A percentile compares a stretch with the other conserved stretches of the same genome.
phyloP scores from a whole-genome alignment of 2,113 vertebrate species.

The Sinocyclocheilus grahami region DNA sequence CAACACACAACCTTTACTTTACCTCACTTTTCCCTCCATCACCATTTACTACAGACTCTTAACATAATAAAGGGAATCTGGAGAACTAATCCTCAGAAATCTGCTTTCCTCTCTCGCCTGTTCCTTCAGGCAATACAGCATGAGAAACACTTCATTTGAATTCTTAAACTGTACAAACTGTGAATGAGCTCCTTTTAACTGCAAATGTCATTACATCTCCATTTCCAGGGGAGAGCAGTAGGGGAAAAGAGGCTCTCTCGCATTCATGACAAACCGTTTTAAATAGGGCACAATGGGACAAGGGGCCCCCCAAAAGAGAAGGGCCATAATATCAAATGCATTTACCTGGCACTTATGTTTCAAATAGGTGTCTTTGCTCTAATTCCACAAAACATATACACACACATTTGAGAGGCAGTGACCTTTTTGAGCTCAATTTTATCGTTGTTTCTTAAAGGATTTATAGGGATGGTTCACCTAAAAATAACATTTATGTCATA shows the following conservation, averaged over 20 bases:
- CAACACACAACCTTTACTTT: constrained; percentile 51
- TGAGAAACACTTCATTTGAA: constrained; percentile 91
- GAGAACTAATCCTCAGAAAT: constrained; percentile 95
- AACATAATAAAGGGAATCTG: constrained; percentile 92
- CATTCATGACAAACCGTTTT: constrained; percentile 84
- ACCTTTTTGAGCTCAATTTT: neutral
- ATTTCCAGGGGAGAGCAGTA: constrained; percentile 86
- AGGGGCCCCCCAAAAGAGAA: constrained; percentile 62
- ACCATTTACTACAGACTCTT: constrained; percentile 79
- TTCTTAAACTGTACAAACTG: constrained; percentile 92
- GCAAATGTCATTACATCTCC: constrained; percentile 96
- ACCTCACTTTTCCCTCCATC: constrained; percentile 76
- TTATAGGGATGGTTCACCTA: neutral
- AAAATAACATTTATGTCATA: neutral
- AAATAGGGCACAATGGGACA: constrained; percentile 70
- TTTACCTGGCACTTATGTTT: constrained; percentile 62
- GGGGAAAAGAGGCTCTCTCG: constrained; percentile 85
- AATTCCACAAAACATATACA: constrained; percentile 68
- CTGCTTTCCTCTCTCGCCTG: constrained; percentile 87
- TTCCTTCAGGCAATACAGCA: constrained; percentile 86
- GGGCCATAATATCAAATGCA: constrained; percentile 39
- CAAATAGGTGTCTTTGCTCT: constrained; percentile 77
- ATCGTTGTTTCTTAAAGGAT: neutral
- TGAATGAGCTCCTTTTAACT: constrained; percentile 91
- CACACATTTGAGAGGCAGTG: constrained; percentile 51